A percentile compares a stretch with the other conserved stretches of the same genome.
Conservation (phyloP, 2,888 invertebrate genomes). For the Ennomos quercinarius region DNA sequence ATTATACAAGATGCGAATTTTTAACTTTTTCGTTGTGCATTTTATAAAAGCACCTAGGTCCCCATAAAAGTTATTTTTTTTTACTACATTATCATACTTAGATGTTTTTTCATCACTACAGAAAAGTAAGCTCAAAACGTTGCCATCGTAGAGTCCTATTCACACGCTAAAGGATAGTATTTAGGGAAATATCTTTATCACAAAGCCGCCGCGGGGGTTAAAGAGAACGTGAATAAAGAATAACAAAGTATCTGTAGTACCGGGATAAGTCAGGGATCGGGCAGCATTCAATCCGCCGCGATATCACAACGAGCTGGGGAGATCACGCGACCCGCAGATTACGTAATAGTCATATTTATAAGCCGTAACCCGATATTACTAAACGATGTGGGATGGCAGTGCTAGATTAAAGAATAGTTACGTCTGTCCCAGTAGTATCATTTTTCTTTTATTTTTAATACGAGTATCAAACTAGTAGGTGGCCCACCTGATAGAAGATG, state of each 20-base stretch:
- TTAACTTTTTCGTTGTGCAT: no score
- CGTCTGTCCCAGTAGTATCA: no score
- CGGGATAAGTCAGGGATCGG: conserved; percentile 71
- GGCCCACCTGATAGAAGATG: no score
- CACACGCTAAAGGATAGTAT: conserved; percentile 43
- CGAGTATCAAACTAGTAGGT: no score
- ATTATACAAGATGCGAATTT: no score
- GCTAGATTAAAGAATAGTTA: no score
- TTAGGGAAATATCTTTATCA: conserved; percentile 64
- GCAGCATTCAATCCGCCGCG: conserved; percentile 72
- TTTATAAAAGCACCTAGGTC: no score
- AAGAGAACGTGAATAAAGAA: conserved; percentile 58
- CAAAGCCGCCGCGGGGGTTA: conserved; percentile 43
- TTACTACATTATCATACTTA: no score
- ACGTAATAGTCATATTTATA: conserved; percentile 35
- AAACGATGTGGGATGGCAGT: background rate
- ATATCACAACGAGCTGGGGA: conserved; percentile 68
- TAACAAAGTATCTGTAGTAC: conserved; percentile 69
- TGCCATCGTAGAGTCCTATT: background rate
- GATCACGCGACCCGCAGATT: conserved; percentile 63
- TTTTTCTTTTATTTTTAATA: no score
- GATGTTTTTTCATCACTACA: no score
- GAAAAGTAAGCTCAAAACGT: no score
- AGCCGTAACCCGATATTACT: background rate
- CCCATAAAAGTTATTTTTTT: no score